Conservation (phyloP, 2,797 vertebrate species). For the Poecilia gillii region DNA sequence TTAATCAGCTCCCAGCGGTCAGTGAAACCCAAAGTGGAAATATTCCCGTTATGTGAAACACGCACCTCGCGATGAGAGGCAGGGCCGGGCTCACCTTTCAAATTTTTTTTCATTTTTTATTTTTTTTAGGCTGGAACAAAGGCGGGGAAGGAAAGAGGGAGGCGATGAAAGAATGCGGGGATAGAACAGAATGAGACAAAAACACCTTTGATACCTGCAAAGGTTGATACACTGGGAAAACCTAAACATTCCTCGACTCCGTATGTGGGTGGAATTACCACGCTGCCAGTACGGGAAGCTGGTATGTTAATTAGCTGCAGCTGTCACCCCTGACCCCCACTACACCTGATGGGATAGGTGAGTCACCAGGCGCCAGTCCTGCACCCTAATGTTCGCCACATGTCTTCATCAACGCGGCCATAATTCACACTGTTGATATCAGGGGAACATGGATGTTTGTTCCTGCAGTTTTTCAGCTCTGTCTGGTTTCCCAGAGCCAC, state of each 20-base stretch:
- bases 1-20: constrained; percentile 75
- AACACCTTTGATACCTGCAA: constrained; percentile 64
- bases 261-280: constrained; percentile 59
- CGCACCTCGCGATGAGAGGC: constrained; percentile 62
- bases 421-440: constrained; percentile 59
- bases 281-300: constrained; percentile 57
- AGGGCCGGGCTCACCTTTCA: constrained; percentile 61
- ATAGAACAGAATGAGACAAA: constrained; percentile 60
- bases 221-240: constrained; percentile 58
- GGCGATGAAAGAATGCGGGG: constrained; percentile 60
- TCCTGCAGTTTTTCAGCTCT: constrained; percentile 23
- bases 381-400: constrained; percentile 53
- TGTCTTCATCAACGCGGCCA: constrained; percentile 59
- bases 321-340: constrained; percentile 74
- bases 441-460: constrained; percentile 25
- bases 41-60: constrained; percentile 83
- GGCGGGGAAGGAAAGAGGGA: constrained; percentile 51
- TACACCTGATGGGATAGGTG: constrained; percentile 82
- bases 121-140: constrained; percentile 62
- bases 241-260: constrained; percentile 58
- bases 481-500: constrained; percentile 28
- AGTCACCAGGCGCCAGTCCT: constrained; percentile 67
- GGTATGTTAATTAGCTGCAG: constrained; percentile 81
- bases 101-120: not conserved
- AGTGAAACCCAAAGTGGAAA: constrained; percentile 78